Percentiles rank a stretch among this genome's conserved stretches.
phyloP scores from a whole-genome alignment of 2,797 vertebrate species.

The Mionectes olivaceus region DNA sequence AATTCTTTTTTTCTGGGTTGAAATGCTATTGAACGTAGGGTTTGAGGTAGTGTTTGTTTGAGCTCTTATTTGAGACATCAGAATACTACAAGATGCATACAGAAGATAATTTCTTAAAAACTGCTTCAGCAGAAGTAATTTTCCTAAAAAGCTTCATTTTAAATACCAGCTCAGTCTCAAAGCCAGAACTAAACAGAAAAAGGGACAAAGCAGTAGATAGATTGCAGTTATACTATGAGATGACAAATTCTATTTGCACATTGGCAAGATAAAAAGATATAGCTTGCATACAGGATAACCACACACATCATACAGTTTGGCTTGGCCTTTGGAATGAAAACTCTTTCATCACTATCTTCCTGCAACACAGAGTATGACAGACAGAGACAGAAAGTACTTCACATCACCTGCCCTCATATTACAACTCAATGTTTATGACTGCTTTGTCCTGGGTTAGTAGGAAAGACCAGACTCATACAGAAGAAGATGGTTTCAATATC shows the following conservation, averaged over 20 bases:
- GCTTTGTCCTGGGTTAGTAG: not conserved
- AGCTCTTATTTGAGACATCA: not conserved
- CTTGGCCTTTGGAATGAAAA: not conserved
- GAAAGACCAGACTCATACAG: not conserved
- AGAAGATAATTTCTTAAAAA: not conserved
- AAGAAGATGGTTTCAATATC: not conserved
- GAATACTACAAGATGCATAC: not conserved
- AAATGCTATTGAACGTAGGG: not conserved
- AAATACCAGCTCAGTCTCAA: not conserved
- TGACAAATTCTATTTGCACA: not conserved
- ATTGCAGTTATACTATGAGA: not conserved
- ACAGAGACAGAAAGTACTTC: not conserved
- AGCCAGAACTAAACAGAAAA: not conserved
- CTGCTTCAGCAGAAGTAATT: not conserved
- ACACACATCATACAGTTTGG: not conserved
- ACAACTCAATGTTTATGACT: not conserved
- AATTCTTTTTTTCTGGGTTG: not conserved
- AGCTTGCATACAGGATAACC: not conserved
- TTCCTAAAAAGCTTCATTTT: not conserved
- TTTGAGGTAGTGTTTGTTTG: not conserved
- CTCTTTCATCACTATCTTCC: not conserved
- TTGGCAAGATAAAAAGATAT: not conserved
- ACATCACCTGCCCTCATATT: not conserved
- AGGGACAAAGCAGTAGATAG: not conserved
- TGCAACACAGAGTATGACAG: not conserved